Conservation (phyloP, 1,140 invertebrate species). For the Drosophila tristis region DNA sequence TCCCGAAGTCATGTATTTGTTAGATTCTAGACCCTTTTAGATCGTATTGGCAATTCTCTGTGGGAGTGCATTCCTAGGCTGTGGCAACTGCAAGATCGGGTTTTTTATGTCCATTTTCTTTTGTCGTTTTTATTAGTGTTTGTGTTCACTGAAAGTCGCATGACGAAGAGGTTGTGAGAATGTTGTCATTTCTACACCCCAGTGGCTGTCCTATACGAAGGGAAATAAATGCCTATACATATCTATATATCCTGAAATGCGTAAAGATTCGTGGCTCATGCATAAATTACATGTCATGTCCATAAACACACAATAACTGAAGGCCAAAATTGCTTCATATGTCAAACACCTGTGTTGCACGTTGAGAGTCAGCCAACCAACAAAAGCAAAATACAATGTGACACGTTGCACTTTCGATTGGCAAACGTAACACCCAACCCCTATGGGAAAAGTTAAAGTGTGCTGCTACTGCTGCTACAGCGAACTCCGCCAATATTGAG, state of each 20-base stretch:
- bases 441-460: neutral
- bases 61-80: slow-evolving; percentile 18
- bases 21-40: neutral
- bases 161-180: too few species aligned
- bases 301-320: slow-evolving; percentile 46
- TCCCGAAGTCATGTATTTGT: too few species aligned
- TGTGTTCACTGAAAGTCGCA: slow-evolving; percentile 46
- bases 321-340: slow-evolving; percentile 41
- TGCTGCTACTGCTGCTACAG: neutral
- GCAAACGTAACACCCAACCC: slow-evolving; percentile 31
- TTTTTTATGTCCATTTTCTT: slow-evolving; percentile 6
- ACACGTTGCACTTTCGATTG: slow-evolving; percentile 55
- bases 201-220: slow-evolving; percentile 13
- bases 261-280: slow-evolving; percentile 3
- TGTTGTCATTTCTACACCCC: too few species aligned
- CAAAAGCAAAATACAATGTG: slow-evolving; percentile 50
- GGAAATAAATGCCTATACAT: too few species aligned
- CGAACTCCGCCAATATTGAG: slow-evolving; percentile 45
- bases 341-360: slow-evolving; percentile 56
- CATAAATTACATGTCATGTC: slow-evolving; percentile 15
- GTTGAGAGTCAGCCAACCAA: slow-evolving; percentile 30
- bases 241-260: neutral
- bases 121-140: slow-evolving; percentile 32
- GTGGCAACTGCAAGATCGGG: neutral
- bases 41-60: neutral